phyloP scores from a whole-genome alignment of 2,797 vertebrate genomes.

The Stomatorhinus walkeri region DNA sequence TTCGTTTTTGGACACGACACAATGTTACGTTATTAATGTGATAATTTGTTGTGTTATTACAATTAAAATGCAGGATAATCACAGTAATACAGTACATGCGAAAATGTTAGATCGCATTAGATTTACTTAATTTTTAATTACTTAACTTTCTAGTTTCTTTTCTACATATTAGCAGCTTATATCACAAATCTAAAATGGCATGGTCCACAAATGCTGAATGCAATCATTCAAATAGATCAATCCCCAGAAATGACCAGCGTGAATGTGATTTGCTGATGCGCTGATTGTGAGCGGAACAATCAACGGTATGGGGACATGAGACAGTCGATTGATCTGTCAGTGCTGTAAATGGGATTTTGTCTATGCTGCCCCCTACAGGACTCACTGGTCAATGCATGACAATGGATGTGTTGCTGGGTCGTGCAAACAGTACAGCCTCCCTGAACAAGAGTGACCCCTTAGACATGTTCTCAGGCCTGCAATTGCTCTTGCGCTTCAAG shows the following conservation, averaged over 20 bases:
- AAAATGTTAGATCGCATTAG: background rate
- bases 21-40: background rate
- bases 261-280: background rate
- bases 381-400: background rate
- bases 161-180: background rate
- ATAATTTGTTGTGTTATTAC: background rate
- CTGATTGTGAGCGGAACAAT: background rate
- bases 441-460: slow-evolving; percentile 55
- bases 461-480: slow-evolving; percentile 60
- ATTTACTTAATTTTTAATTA: background rate
- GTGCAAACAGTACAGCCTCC: slow-evolving; percentile 28
- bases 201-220: background rate
- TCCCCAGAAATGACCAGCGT: background rate
- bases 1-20: background rate
- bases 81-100: background rate
- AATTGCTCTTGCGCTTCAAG: slow-evolving; percentile 60
- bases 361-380: slow-evolving; percentile 17
- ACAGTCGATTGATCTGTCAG: background rate
- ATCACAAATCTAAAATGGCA: background rate
- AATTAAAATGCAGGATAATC: background rate
- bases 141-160: background rate
- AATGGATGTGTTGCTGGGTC: slow-evolving; percentile 38
- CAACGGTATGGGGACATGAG: background rate
- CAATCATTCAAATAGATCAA: background rate
- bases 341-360: slow-evolving; percentile 24